Conservation (phyloP, 2,113 vertebrate genomes). For the Myiopsitta monachus region DNA sequence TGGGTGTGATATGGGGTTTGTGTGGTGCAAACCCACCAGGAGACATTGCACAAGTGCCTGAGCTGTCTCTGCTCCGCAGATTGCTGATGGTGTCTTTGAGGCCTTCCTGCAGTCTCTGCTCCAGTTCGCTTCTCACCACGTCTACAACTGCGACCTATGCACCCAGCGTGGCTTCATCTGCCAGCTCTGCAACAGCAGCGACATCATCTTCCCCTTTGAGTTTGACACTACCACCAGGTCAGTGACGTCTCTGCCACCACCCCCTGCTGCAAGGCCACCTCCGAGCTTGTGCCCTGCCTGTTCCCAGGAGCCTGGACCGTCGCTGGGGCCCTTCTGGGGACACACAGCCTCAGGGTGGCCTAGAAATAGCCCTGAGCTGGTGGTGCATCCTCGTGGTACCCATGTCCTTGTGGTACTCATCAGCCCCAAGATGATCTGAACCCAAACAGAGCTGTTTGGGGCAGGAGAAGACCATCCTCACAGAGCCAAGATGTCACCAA, state of each 20-base stretch:
- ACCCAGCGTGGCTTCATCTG: conserved; percentile 95
- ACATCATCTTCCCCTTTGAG: conserved; percentile 96
- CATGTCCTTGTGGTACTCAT: accelerated
- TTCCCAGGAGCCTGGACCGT: neutral
- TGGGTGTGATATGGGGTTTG: neutral
- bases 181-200: conserved; percentile 85
- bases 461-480: neutral
- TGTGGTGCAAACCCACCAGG: neutral
- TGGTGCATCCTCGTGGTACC: accelerated
- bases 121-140: conserved; percentile 83
- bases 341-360: accelerated
- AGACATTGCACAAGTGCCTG: accelerated
- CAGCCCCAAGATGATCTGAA: neutral
- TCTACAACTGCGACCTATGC: conserved; percentile 91
- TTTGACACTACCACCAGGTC: conserved; percentile 89
- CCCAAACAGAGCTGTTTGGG: accelerated
- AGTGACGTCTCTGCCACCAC: accelerated
- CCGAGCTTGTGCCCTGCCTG: neutral
- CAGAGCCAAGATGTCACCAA: neutral
- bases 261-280: neutral
- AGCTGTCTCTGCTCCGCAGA: conserved; percentile 66
- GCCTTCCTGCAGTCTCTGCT: conserved; percentile 78
- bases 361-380: neutral
- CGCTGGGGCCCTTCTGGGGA: accelerated
- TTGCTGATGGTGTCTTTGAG: conserved; percentile 80